These are phyloP conservation scores for Archocentrus centrarchus DNA, from an alignment of 2,113 vertebrate species.

Conservation along the genomic window DNA sequence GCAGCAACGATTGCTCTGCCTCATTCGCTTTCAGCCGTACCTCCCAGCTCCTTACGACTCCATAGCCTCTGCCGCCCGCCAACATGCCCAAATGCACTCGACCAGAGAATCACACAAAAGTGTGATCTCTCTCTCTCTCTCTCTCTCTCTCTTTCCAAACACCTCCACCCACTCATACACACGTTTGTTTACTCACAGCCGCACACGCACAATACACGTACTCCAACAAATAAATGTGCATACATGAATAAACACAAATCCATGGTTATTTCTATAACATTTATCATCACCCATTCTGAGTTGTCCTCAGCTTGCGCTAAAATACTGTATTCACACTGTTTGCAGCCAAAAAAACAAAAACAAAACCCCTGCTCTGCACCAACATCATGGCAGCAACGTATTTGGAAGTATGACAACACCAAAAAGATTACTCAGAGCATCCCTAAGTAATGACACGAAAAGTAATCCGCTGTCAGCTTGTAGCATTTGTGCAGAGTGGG, in stretches of 20 bases:
- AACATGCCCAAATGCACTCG: slow-evolving; percentile 32
- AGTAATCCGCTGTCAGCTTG: slow-evolving; percentile 55
- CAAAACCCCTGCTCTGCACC: not conserved
- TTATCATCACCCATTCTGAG: slow-evolving; percentile 25
- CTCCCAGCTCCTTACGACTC: slow-evolving; percentile 51
- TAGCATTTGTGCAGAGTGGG: slow-evolving; percentile 12
- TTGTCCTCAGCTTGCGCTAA: slow-evolving; percentile 36
- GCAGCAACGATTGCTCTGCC: slow-evolving; percentile 44
- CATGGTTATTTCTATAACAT: slow-evolving; percentile 24
- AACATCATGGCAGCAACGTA: slow-evolving; percentile 3
- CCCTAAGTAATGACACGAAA: slow-evolving; percentile 44
- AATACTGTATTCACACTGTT: slow-evolving; percentile 56
- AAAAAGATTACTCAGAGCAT: slow-evolving; percentile 52
- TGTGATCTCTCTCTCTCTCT: slow-evolving; percentile 19
- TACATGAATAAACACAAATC: not conserved
- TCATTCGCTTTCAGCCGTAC: slow-evolving; percentile 58
- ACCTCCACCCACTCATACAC: slow-evolving; percentile 12
- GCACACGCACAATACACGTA: slow-evolving; percentile 24
- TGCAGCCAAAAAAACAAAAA: not conserved
- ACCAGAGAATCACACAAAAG: slow-evolving; percentile 44
- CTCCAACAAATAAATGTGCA: slow-evolving; percentile 12
- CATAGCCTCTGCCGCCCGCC: slow-evolving; percentile 23
- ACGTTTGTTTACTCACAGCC: slow-evolving; percentile 36
- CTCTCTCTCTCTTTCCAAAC: not conserved
- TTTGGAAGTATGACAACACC: slow-evolving; percentile 53